Evolutionary conservation across 1,140 invertebrate species (phyloP).

Genomic region (Drosophila lowei): DNA sequence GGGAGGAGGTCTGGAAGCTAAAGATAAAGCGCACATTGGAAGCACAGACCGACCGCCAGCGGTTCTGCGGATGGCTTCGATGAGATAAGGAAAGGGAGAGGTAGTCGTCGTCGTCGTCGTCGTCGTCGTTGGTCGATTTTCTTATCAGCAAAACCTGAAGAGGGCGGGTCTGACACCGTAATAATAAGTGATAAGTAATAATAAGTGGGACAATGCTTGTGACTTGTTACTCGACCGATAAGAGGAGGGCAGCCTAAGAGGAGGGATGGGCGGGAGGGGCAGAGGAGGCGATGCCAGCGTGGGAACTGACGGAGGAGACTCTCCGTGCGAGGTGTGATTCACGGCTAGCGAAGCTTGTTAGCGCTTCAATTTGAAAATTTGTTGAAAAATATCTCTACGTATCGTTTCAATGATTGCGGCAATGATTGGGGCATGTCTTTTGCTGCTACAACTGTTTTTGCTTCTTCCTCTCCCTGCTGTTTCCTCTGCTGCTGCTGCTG

Average conservation of each 20-base stretch:
- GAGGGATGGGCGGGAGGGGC: background rate
- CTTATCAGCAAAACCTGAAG: too few relatives aligned
- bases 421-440: slow-evolving; percentile 29
- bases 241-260: background rate
- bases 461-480: slow-evolving; percentile 29
- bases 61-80: slow-evolving; percentile 27
- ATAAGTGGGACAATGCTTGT: slow-evolving; percentile 7
- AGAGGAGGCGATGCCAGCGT: slow-evolving; percentile 4
- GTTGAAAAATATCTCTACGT: slow-evolving; percentile 10
- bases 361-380: slow-evolving; percentile 30
- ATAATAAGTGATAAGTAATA: too few relatives aligned
- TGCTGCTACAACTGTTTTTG: background rate
- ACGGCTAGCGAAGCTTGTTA: slow-evolving; percentile 35
- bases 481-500: slow-evolving; percentile 16
- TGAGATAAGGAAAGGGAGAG: slow-evolving; percentile 28
- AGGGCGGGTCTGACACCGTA: too few relatives aligned
- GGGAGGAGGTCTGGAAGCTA: too few relatives aligned
- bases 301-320: slow-evolving; percentile 21
- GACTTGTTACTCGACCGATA: slow-evolving; percentile 46
- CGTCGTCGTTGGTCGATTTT: background rate
- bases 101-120: too few relatives aligned
- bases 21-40: slow-evolving; percentile 4
- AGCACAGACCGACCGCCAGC: slow-evolving; percentile 18
- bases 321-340: slow-evolving; percentile 17
- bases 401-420: slow-evolving; percentile 27